phyloP scores from a whole-genome alignment of 2,797 vertebrate species.

The Macrochelys suwanniensis region DNA sequence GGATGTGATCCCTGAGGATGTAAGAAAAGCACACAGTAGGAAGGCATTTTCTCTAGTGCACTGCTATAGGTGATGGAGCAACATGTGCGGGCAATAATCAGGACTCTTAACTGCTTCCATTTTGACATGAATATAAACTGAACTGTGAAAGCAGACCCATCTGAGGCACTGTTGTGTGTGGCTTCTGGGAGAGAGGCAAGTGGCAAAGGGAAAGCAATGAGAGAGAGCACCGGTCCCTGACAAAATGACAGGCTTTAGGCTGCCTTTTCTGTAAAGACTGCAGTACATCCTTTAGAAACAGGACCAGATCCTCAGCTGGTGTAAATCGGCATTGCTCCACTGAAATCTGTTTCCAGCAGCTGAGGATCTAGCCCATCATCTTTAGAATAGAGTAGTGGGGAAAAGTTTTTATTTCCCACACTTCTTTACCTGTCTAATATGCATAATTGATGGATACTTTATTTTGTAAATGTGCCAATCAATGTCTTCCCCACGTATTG shows the following conservation, averaged over 20 bases:
- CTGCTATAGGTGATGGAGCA: background rate
- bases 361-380: slow-evolving; percentile 36
- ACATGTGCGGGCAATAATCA: background rate
- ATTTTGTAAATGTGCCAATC: slow-evolving; percentile 78
- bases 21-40: background rate
- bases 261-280: background rate
- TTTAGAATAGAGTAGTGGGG: background rate
- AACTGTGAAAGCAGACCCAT: background rate
- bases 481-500: slow-evolving; percentile 57
- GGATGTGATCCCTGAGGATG: background rate
- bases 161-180: background rate
- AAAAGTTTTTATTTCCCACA: slow-evolving; percentile 25
- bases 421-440: slow-evolving; percentile 67
- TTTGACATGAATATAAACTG: background rate
- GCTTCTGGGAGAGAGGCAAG: background rate
- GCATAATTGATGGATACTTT: slow-evolving; percentile 67
- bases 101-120: background rate
- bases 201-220: background rate
- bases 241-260: background rate
- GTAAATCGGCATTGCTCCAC: background rate
- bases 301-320: background rate
- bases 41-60: background rate
- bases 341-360: slow-evolving; percentile 43
- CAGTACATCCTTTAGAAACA: background rate
- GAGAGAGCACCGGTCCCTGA: too few relatives aligned